phyloP scores from a whole-genome alignment of 2,113 vertebrate genomes.

The Alexandromys fortis region DNA sequence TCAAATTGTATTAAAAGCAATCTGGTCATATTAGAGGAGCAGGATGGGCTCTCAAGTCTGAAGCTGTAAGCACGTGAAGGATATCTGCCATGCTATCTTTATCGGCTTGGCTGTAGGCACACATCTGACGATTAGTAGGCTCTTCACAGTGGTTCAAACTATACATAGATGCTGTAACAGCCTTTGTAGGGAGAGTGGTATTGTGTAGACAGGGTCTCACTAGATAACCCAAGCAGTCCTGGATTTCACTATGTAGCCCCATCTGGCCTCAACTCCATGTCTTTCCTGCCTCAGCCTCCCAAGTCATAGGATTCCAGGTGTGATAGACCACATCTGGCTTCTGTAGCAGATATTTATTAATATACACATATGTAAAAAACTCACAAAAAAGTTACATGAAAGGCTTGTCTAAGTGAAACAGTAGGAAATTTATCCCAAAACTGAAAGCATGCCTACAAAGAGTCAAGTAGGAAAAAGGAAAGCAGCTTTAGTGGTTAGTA shows the following conservation, averaged over 20 bases:
- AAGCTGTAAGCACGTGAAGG: background rate
- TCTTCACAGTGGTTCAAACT: background rate
- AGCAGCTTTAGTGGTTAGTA: background rate
- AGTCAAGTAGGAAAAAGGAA: conserved; percentile 3
- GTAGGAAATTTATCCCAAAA: conserved; percentile 16
- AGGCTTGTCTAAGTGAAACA: background rate
- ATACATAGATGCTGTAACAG: background rate
- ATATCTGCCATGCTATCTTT: background rate
- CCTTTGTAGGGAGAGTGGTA: background rate
- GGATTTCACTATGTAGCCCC: background rate
- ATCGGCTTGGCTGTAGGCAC: background rate
- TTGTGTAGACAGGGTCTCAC: background rate
- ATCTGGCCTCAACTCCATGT: background rate
- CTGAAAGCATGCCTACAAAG: background rate
- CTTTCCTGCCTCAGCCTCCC: background rate
- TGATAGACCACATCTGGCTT: background rate
- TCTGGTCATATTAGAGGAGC: too few relatives aligned
- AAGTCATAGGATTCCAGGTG: background rate
- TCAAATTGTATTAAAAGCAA: background rate
- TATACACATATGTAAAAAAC: background rate
- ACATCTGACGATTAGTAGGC: background rate
- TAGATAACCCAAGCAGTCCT: background rate
- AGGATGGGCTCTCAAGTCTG: background rate
- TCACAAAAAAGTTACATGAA: background rate
- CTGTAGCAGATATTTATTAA: background rate